These are phyloP conservation scores for Nemotelus pantherinus DNA, from an alignment of 2,888 invertebrate species.

Conservation along the genomic window DNA sequence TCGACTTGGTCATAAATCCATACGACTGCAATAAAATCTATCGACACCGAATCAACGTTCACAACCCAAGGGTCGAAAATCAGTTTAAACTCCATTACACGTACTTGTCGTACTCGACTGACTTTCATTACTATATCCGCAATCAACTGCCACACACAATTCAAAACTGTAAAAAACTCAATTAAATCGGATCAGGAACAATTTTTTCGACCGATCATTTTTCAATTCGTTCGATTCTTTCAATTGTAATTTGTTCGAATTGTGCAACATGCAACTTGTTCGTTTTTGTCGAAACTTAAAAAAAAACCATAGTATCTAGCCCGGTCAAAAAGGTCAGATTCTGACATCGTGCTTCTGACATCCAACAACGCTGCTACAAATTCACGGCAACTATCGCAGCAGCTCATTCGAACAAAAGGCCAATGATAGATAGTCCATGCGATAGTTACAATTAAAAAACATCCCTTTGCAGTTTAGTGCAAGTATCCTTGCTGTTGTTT, in stretches of 20 bases:
- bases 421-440: conserved; percentile 18
- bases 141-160: not conserved
- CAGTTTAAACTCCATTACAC: conserved; percentile 45
- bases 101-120: conserved; percentile 38
- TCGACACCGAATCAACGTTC: conserved; percentile 28
- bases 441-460: conserved; percentile 40
- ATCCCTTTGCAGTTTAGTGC: not conserved
- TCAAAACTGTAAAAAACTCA: not conserved
- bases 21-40: conserved; percentile 25
- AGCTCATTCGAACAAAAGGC: conserved; percentile 17
- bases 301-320: not conserved
- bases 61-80: conserved; percentile 19
- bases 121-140: not conserved
- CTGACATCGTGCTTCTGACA: not conserved
- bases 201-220: not conserved
- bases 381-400: not conserved
- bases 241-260: not conserved
- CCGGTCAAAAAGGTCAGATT: conserved; percentile 35
- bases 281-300: not conserved
- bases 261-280: not conserved
- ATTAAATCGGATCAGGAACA: not conserved
- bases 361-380: not conserved
- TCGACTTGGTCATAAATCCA: conserved; percentile 5
- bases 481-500: not conserved
- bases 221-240: not conserved